A percentile compares a stretch with the other conserved stretches of the same genome.
phyloP scores from a whole-genome alignment of 1,140 invertebrate species.

The Drosophila tristis region DNA sequence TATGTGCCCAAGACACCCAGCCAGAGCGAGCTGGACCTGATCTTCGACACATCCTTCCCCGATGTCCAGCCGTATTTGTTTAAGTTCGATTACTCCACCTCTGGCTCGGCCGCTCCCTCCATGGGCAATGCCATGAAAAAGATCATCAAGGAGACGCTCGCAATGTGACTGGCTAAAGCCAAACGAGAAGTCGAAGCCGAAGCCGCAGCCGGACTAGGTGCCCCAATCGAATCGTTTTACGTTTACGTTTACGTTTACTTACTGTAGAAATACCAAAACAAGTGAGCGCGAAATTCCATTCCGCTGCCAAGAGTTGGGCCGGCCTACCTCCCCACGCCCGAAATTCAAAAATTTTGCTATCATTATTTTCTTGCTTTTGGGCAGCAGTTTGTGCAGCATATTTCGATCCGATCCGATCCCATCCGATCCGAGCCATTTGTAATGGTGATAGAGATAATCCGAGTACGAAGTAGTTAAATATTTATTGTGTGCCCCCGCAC shows the following conservation, averaged over 20 bases:
- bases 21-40: conserved; percentile 94
- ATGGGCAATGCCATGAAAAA: conserved; percentile 95
- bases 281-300: too few species aligned
- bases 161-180: conserved; percentile 86
- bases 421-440: conserved; percentile 11
- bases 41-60: conserved; percentile 96
- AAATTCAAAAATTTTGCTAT: too few species aligned
- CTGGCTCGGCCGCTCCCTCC: conserved; percentile 89
- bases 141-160: conserved; percentile 94
- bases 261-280: not conserved
- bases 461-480: conserved; percentile 15
- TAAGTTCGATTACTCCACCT: conserved; percentile 92
- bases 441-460: conserved; percentile 25
- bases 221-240: conserved; percentile 1
- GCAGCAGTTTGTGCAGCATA: too few species aligned
- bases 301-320: too few species aligned
- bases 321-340: too few species aligned
- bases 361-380: too few species aligned
- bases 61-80: conserved; percentile 98
- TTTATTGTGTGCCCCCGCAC: conserved; percentile 11
- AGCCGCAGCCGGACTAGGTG: too few species aligned
- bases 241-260: not conserved
- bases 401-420: too few species aligned
- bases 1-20: conserved; percentile 98
- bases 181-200: not conserved